These are phyloP conservation scores for Solen grandis DNA, from an alignment of 1,140 invertebrate genomes.

Conservation along the genomic window DNA sequence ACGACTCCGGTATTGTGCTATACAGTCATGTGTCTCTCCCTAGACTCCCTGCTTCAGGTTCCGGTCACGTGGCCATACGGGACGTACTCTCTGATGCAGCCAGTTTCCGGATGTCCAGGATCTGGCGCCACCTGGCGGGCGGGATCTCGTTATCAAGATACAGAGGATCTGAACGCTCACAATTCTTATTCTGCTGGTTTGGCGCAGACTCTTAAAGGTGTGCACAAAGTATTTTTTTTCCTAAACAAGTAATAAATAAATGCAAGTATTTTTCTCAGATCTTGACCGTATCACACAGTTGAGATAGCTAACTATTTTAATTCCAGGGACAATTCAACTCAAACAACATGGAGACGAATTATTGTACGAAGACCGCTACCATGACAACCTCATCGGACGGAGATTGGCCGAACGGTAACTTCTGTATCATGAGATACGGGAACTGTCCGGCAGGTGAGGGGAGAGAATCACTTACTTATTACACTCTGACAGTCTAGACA, in stretches of 20 bases:
- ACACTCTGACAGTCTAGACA: no score
- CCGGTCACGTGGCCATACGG: no score
- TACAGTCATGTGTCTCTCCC: no score
- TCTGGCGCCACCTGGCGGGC: not conserved
- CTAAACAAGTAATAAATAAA: no score
- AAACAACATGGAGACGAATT: slow-evolving; percentile 1
- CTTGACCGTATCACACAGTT: no score
- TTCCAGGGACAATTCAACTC: not conserved
- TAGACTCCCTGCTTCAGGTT: no score
- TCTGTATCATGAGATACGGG: not conserved
- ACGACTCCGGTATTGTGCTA: no score
- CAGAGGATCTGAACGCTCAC: not conserved
- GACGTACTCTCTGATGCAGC: slow-evolving; percentile 23
- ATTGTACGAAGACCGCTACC: slow-evolving; percentile 12
- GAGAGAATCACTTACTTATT: no score
- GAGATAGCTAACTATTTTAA: no score
- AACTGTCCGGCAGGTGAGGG: slow-evolving; percentile 3
- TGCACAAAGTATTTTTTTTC: no score
- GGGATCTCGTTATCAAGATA: slow-evolving; percentile 26
- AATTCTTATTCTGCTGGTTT: not conserved
- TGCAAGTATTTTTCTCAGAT: no score
- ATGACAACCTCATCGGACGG: not conserved
- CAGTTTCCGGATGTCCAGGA: slow-evolving; percentile 23
- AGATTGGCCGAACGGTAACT: not conserved
- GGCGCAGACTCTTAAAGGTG: no score